Percentiles rank a stretch among this genome's conserved stretches.
Conservation (phyloP, 1,140 invertebrate species). For the Mycetomoellerius zeteki region DNA sequence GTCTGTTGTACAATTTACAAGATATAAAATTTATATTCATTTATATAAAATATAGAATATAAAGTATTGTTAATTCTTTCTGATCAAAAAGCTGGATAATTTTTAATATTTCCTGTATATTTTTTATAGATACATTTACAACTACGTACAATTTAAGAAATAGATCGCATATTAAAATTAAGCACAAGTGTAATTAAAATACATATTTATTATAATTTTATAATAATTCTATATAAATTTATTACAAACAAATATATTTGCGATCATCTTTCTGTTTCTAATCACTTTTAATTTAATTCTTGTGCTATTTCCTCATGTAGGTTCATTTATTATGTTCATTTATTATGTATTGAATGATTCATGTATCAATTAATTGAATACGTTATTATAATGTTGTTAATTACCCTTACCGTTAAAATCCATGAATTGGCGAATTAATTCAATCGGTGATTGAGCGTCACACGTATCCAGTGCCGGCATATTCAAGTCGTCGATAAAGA, state of each 20-base stretch:
- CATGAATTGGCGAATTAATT: constrained; percentile 91
- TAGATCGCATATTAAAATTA: background rate
- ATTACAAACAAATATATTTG: background rate
- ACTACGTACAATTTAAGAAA: background rate
- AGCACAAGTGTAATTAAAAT: background rate
- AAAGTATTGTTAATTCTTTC: background rate
- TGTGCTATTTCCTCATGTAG: background rate
- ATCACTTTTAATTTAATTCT: background rate
- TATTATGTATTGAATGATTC: background rate
- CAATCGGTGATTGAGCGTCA: constrained; percentile 91
- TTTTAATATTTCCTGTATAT: background rate
- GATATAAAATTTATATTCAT: background rate
- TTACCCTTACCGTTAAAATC: constrained; percentile 88
- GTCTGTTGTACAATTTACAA: background rate
- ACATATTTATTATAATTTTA: background rate
- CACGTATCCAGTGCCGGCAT: constrained; percentile 91
- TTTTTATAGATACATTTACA: background rate
- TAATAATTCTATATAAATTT: constrained; percentile 9
- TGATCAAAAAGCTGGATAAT: background rate
- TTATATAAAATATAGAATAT: constrained; percentile 1
- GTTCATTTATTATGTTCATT: background rate
- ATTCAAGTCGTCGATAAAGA: constrained; percentile 92
- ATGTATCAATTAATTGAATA: background rate
- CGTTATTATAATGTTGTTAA: background rate
- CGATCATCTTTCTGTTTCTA: background rate